Evolutionary conservation across 2,113 vertebrate genomes (phyloP), one percentile per base, ranked within the genome.

Genomic region (Propithecus coquereli): DNA sequence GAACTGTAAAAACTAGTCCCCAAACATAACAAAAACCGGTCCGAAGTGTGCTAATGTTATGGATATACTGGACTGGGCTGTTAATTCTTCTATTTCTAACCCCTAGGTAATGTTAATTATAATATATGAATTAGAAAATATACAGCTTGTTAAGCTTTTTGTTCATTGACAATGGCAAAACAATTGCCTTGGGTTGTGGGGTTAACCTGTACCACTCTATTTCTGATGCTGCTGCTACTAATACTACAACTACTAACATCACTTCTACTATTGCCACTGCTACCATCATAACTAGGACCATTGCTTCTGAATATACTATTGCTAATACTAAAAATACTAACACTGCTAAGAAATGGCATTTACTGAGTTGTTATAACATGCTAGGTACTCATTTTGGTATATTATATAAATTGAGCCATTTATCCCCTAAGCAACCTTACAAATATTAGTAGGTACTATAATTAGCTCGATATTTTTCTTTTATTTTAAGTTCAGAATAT

Each of bases 111-210:
- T 82, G 63, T 22, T 76, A n/a, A 61, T 23, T 40, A 40, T 30
- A 90, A 25, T 37, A 25, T 12, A 22, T 70, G 25, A 3, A n/a
- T 54, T 70, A 47, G 30, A 61, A 82, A 54, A 57, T 8, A 70
- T 1, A 77, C 0, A 30, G 16, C 5, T 45, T 22, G 30, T 9
- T 23, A 13, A 59, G 6, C 12, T 43, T 40, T 52, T 91, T 73
- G 13, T 77, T 16, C 14, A 66, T 30, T 76, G 32, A 63, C 32
- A 70, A 70, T 40, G 27, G 14, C 54, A 90, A 54, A 77, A 82
- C 2, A 40, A 54, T 3, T 23, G 1, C 20, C 2, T 30, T 77
- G 6, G 13, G 32, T 18, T 34, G 3, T 30, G 4, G 14, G 9
- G 32, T 50, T 52, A 22, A 52, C 9, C 47, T 37, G 17, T 32